Percentiles rank a stretch among this genome's conserved stretches.
phyloP scores from a whole-genome alignment of 2,113 vertebrate species.

The Xiphophorus maculatus region DNA sequence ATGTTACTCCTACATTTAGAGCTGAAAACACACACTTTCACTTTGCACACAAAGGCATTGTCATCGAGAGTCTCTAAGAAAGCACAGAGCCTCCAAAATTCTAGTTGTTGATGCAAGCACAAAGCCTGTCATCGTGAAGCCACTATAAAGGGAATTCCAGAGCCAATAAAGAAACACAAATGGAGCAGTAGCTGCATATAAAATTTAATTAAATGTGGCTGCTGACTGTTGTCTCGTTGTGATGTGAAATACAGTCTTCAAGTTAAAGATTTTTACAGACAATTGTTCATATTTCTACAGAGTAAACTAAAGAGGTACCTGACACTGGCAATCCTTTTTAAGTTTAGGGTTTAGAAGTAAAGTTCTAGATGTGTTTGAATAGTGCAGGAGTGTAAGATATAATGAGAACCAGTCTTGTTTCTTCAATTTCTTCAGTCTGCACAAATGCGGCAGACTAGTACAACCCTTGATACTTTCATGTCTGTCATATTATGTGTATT shows the following conservation, averaged over 20 bases:
- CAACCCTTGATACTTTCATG: slow-evolving; percentile 13
- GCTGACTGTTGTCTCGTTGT: slow-evolving; percentile 39
- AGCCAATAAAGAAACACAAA: slow-evolving; percentile 40
- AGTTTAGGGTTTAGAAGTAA: neutral
- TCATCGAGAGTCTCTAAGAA: slow-evolving; percentile 59
- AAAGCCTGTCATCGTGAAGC: slow-evolving; percentile 40
- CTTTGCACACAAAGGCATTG: slow-evolving; percentile 57
- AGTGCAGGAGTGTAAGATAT: neutral
- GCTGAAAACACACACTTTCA: slow-evolving; percentile 51
- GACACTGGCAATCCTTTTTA: slow-evolving; percentile 17
- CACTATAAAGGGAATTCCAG: slow-evolving; percentile 52
- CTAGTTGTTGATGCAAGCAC: slow-evolving; percentile 41
- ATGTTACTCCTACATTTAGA: slow-evolving; percentile 58
- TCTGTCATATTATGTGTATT: slow-evolving; percentile 29
- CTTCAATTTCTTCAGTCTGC: slow-evolving; percentile 6
- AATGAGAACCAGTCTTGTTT: neutral
- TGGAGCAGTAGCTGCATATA: slow-evolving; percentile 52
- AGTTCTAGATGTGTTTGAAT: slow-evolving; percentile 1
- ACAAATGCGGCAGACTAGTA: slow-evolving; percentile 6
- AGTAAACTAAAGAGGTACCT: neutral
- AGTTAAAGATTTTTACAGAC: slow-evolving; percentile 14
- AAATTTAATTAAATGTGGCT: slow-evolving; percentile 60
- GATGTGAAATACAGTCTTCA: slow-evolving; percentile 24
- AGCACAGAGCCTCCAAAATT: slow-evolving; percentile 47
- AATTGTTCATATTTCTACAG: neutral